Percentiles rank a stretch among this genome's conserved stretches.
Conservation (phyloP, 2,888 invertebrate species). For the Drosophila parthenogenetica region DNA sequence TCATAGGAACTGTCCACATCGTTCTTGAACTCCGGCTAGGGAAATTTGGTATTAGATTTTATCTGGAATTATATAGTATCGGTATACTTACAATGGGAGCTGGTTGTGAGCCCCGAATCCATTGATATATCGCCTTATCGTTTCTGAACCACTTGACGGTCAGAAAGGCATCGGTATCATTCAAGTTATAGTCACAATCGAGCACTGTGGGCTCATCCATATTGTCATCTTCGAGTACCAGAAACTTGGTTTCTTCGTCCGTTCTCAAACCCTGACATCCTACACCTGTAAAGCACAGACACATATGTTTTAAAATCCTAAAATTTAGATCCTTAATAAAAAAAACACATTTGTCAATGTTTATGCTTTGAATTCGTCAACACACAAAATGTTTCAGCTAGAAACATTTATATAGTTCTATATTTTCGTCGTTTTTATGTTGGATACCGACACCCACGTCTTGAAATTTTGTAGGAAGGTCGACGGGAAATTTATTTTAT, state of each 20-base stretch:
- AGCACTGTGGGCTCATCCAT: slow-evolving; percentile 62
- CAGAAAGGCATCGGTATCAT: slow-evolving; percentile 42
- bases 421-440: slow-evolving; percentile 4
- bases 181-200: slow-evolving; percentile 65
- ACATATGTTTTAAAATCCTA: background rate
- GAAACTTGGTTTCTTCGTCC: slow-evolving; percentile 52
- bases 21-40: slow-evolving; percentile 66
- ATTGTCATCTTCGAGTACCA: slow-evolving; percentile 59
- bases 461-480: slow-evolving; percentile 4
- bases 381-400: background rate
- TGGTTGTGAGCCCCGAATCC: slow-evolving; percentile 63
- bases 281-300: slow-evolving; percentile 30
- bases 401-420: background rate
- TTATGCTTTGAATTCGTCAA: background rate
- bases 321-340: background rate
- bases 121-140: slow-evolving; percentile 65
- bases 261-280: slow-evolving; percentile 38
- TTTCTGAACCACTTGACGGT: slow-evolving; percentile 68
- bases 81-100: slow-evolving; percentile 56
- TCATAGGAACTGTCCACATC: slow-evolving; percentile 71
- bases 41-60: background rate
- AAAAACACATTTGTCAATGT: background rate
- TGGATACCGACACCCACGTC: slow-evolving; percentile 7
- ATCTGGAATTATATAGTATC: background rate
- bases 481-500: background rate